phyloP scores from a whole-genome alignment of 2,888 invertebrate genomes.

The Drosophila mercatorum region DNA sequence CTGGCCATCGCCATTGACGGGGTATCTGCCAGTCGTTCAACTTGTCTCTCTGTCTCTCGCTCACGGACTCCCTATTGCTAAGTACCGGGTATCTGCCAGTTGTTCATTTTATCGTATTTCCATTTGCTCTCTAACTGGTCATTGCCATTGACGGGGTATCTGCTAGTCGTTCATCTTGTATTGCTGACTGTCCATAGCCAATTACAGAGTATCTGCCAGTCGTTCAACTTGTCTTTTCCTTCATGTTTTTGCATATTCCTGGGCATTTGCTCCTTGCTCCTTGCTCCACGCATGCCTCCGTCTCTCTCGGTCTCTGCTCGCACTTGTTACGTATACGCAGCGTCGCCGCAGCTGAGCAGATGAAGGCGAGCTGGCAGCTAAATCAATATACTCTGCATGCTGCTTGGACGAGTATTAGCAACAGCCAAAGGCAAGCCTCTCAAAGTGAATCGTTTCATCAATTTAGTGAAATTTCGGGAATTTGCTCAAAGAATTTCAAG shows the following conservation, averaged over 20 bases:
- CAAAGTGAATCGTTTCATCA: not conserved
- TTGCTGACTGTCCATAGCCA: no score
- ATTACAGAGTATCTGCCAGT: no score
- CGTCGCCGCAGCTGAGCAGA: not conserved
- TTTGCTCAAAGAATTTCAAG: not conserved
- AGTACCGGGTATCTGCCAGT: not conserved
- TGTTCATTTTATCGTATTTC: not conserved
- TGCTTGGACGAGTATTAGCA: not conserved
- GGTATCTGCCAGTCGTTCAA: no score
- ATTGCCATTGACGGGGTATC: no score
- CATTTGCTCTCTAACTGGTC: no score
- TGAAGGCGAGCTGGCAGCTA: not conserved
- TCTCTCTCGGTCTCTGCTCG: conserved; percentile 3
- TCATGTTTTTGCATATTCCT: conserved; percentile 53
- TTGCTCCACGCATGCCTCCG: not conserved
- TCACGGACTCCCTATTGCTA: not conserved
- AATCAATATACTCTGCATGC: not conserved
- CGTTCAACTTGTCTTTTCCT: no score
- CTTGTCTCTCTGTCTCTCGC: not conserved
- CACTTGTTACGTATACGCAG: conserved; percentile 16
- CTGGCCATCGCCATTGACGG: no score
- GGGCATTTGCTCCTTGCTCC: conserved; percentile 14
- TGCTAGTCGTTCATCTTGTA: no score
- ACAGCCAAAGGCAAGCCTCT: no score
- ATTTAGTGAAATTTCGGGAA: not conserved